Evolutionary conservation across 2,113 vertebrate species (phyloP), one percentile per base, ranked within the genome.

Genomic region (Mixornis gularis): DNA sequence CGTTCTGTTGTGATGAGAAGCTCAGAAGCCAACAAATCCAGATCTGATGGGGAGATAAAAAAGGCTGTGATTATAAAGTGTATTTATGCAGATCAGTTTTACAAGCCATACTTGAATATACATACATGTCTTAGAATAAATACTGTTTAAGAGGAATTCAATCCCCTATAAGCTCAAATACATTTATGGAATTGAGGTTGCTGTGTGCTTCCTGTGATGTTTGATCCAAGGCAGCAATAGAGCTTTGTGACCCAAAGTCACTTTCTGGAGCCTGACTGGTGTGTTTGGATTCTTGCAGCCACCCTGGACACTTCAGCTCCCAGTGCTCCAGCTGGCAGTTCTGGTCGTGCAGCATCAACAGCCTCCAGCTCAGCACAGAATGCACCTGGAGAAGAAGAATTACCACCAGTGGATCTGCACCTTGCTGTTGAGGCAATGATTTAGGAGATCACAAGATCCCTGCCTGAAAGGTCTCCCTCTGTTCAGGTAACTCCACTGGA

Each of bases 251-350:
- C 52, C 29, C 17, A 53, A 53, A 53, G 17, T 11, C 40, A 44
- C 26, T 2, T 52, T 56, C 17, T 49, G 24, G 53, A 64, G 27
- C 34, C 52, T 96, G 65, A 89, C 41, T 36, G 19, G 29, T 53
- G 46, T 77, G n/a, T 94, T 78, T 97, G 86, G 25, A 55, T 97
- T 91, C 89, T 80, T 95, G 36, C 92, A 97, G 93, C 95, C 96
- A 93, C 96, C 13, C 96, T 62, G 17, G 12, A 9, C 29, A n/a
- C 4, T 49, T 51, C 36, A 59, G 53, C 7, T 4, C 12, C 14
- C 29, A 21, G 5, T 22, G 7, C 24, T 41, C 6, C 15, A 14
- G 0, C 36, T 34, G 64, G 18, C 18, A 29, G 24, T 12, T 18
- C 43, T 15, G 43, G 1, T 10, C 58, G 14, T 22, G n/a, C 9